Conservation (phyloP, 2,888 invertebrate species). For the Spatulosminthurus flaviceps region DNA sequence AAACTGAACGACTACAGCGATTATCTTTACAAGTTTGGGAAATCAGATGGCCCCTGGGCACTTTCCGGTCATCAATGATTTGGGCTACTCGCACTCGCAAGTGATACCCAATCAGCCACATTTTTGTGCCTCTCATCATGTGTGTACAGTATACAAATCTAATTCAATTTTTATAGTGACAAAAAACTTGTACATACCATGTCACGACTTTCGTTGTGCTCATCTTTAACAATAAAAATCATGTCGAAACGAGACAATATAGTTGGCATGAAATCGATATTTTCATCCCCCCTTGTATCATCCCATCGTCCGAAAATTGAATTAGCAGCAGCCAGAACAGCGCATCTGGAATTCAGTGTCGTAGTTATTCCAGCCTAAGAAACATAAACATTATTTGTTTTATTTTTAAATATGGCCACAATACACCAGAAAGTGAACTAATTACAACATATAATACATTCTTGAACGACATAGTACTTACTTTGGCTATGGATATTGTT, state of each 20-base stretch:
- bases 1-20: neutral
- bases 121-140: slow-evolving; percentile 59
- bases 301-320: slow-evolving; percentile 99
- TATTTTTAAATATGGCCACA: no score
- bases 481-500: slow-evolving; percentile 98
- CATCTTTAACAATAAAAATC: slow-evolving; percentile 99
- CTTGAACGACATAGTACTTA: no score
- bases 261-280: slow-evolving; percentile 99
- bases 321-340: slow-evolving; percentile 99
- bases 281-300: slow-evolving; percentile 95
- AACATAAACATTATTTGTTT: no score
- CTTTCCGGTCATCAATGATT: slow-evolving; percentile 51
- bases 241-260: slow-evolving; percentile 99
- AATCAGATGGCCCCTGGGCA: slow-evolving; percentile 64
- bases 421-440: no score
- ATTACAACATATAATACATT: no score
- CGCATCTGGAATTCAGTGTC: slow-evolving; percentile 96
- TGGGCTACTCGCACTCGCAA: slow-evolving; percentile 30
- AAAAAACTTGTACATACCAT: no score
- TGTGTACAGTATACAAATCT: no score
- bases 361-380: slow-evolving; percentile 95
- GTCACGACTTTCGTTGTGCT: slow-evolving; percentile 88
- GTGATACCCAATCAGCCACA: neutral
- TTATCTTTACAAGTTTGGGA: neutral
- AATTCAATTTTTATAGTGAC: no score